These are phyloP conservation scores for Lagocephalus sceleratus DNA, from an alignment of 2,797 vertebrate species.

Conservation along the genomic window DNA sequence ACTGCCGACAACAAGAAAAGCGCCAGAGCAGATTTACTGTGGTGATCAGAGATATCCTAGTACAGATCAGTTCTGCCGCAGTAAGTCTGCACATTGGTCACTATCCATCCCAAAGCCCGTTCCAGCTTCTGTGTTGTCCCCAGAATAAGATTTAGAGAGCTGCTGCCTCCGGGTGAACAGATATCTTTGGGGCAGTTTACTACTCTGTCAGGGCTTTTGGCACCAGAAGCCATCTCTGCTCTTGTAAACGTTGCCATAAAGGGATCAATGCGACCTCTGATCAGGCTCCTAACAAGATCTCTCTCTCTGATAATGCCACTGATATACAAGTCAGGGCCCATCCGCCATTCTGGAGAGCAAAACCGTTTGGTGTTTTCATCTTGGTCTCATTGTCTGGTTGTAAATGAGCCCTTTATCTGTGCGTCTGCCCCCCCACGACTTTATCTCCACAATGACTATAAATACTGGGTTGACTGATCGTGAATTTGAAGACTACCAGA, in stretches of 20 bases:
- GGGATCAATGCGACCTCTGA: constrained; percentile 63
- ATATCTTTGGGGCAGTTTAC: constrained; percentile 69
- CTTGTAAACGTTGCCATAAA: constrained; percentile 63
- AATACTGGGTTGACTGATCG: not conserved
- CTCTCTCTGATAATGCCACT: constrained; percentile 63
- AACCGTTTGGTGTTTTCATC: constrained; percentile 7
- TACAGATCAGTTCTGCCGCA: constrained; percentile 29
- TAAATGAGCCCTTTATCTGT: constrained; percentile 16
- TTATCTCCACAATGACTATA: constrained; percentile 8
- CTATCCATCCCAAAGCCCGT: constrained; percentile 28
- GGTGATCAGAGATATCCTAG: constrained; percentile 27
- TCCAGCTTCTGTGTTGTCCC: constrained; percentile 43
- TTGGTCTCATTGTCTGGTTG: constrained; percentile 16
- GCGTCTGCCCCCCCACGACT: not conserved
- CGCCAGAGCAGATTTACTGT: constrained; percentile 26
- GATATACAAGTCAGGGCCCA: constrained; percentile 42
- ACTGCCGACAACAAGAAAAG: constrained; percentile 10
- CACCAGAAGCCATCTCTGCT: constrained; percentile 41
- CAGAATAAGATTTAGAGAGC: constrained; percentile 50
- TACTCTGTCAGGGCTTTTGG: constrained; percentile 66
- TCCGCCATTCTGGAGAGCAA: constrained; percentile 3
- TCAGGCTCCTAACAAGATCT: constrained; percentile 67
- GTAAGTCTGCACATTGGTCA: constrained; percentile 30
- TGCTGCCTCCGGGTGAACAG: constrained; percentile 48
- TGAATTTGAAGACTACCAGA: not conserved